Evolutionary conservation across 2,113 vertebrate species (phyloP), one percentile per base, ranked within the genome.

Genomic region (Alces alces): DNA sequence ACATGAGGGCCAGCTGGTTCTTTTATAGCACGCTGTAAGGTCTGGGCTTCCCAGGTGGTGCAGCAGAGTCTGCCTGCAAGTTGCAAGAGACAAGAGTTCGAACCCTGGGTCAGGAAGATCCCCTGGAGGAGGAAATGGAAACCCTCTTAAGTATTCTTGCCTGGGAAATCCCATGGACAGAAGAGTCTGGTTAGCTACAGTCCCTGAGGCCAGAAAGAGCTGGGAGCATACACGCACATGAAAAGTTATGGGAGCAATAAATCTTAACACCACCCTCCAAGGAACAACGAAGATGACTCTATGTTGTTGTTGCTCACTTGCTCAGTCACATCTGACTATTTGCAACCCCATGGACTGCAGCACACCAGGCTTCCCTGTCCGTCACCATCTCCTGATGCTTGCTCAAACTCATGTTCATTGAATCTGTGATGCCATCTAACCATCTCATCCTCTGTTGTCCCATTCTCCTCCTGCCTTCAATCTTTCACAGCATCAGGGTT

Each of bases 361-460:
- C 66, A 39, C 1, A 1, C 66, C 66, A 70, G n/a, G 19, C n/a
- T 1, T 70, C 1, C 66, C 19, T 70, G 66, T 70, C 66, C n/a
- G 0, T 39, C n/a, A 5, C n/a, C 66, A 70, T 0, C 66, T 39
- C 66, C 19, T 0, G 1, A 1, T 1, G 66, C n/a, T 1, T 70
- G 0, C 10, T 39, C n/a, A 70, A 3, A 70, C n/a, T 70, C 66
- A 23, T 6, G 10, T 3, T 2, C n/a, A 23, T 12, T 3, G 16
- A 39, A 2, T 23, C 2, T 0, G n/a, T 70, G 66, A 70, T 39
- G n/a, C 66, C n/a, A 23, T 23, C n/a, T 19, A 70, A 23, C n/a
- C 66, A 39, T 70, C 10, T 70, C 64, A 70, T 21, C n/a, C n/a
- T 70, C 19, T 39, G n/a, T 70, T 1, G n/a, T 23, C 19, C n/a